These are phyloP conservation scores for Eriocheir sinensis DNA, from an alignment of 1,140 invertebrate species.

Conservation along the genomic window DNA sequence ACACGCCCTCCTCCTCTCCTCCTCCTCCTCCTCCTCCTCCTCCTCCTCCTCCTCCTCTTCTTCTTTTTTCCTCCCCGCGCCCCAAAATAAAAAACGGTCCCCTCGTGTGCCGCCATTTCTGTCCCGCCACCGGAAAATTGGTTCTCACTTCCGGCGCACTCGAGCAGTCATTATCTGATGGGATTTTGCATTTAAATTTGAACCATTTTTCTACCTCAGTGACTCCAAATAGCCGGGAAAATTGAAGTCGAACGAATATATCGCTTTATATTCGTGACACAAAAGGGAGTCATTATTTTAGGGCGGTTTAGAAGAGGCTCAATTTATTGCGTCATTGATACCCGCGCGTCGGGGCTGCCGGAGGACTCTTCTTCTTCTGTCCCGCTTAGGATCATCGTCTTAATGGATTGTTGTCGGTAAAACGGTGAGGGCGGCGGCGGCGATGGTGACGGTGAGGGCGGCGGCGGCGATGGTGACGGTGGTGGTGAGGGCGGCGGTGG, in stretches of 20 bases:
- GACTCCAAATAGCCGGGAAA: conserved; percentile 79
- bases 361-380: background rate
- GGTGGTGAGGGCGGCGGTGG: too few species aligned
- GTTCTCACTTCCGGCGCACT: conserved; percentile 79
- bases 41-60: background rate
- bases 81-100: conserved; percentile 60
- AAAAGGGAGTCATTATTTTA: conserved; percentile 79
- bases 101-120: conserved; percentile 75
- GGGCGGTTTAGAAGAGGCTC: conserved; percentile 73
- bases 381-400: background rate
- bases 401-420: conserved; percentile 40
- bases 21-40: background rate
- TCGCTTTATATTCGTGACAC: conserved; percentile 79
- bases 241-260: conserved; percentile 79
- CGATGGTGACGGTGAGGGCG: too few species aligned
- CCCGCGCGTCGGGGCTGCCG: conserved; percentile 38
- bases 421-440: background rate
- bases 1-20: background rate
- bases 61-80: background rate
- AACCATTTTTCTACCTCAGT: conserved; percentile 79
- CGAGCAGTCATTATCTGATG: conserved; percentile 79
- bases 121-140: conserved; percentile 79
- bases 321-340: conserved; percentile 70
- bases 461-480: too few species aligned
- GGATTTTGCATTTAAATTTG: conserved; percentile 80